Evolutionary conservation across 2,888 invertebrate genomes (phyloP).

Genomic region (Synergus umbraculus): DNA sequence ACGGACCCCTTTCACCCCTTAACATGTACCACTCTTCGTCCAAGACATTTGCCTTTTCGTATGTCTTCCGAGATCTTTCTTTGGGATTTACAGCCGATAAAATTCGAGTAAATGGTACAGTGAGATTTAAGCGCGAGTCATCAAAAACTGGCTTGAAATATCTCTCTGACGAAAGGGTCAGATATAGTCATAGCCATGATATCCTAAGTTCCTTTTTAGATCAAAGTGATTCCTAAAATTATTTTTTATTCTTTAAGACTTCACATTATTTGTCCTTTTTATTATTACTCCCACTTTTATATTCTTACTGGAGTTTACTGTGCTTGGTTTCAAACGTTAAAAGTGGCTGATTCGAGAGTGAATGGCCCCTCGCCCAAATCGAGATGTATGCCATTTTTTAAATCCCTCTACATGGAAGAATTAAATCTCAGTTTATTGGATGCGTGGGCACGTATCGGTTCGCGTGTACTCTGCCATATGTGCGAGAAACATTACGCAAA

Average conservation of each 20-base stretch:
- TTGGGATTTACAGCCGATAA: slow-evolving; percentile 67
- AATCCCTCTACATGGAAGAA: neutral
- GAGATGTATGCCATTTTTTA: too few species aligned
- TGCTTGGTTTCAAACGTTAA: too few species aligned
- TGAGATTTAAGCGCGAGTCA: slow-evolving; percentile 60
- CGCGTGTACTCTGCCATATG: slow-evolving; percentile 51
- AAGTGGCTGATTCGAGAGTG: too few species aligned
- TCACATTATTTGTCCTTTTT: too few species aligned
- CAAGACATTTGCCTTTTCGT: slow-evolving; percentile 37
- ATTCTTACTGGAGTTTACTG: too few species aligned
- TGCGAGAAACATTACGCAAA: slow-evolving; percentile 52
- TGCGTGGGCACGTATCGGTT: slow-evolving; percentile 52
- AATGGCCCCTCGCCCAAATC: too few species aligned
- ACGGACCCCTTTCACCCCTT: slow-evolving; percentile 48
- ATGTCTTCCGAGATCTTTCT: slow-evolving; percentile 52
- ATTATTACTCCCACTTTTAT: too few species aligned
- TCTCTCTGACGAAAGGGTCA: slow-evolving; percentile 53
- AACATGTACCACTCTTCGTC: slow-evolving; percentile 31
- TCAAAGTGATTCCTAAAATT: too few species aligned
- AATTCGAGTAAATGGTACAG: slow-evolving; percentile 64
- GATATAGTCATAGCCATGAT: slow-evolving; percentile 16
- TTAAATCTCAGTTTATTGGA: slow-evolving; percentile 8
- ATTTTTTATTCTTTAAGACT: too few species aligned
- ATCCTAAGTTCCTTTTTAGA: too few species aligned
- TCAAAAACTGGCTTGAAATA: slow-evolving; percentile 56